Conservation (phyloP, 2,797 vertebrate genomes). For the Aphelocoma californica region DNA sequence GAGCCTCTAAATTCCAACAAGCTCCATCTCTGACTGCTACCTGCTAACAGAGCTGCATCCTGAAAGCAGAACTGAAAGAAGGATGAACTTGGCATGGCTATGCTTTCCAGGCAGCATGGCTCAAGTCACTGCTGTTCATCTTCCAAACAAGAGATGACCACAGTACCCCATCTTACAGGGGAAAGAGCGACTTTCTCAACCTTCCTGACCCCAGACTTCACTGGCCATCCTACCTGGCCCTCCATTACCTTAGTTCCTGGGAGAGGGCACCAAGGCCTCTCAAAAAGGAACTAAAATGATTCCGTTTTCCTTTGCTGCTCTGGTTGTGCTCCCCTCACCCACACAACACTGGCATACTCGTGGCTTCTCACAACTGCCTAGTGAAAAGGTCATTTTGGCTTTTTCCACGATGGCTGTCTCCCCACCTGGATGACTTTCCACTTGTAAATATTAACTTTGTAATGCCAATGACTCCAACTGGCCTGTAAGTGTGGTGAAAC, state of each 20-base stretch:
- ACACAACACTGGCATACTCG: rapidly evolving
- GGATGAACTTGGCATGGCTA: not conserved
- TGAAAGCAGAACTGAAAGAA: not conserved
- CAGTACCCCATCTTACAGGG: not conserved
- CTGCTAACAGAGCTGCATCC: not conserved
- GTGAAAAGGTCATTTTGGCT: not conserved
- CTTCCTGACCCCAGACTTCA: not conserved
- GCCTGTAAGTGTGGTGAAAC: not conserved
- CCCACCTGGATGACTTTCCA: slow-evolving; percentile 2
- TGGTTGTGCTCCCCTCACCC: not conserved
- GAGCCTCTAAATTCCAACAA: not conserved
- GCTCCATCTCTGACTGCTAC: not conserved
- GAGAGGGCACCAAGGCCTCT: not conserved
- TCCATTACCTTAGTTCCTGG: not conserved
- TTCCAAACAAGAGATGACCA: not conserved
- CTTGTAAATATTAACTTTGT: slow-evolving; percentile 33
- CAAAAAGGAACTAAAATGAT: not conserved
- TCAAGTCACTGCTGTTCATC: not conserved
- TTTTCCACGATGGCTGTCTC: not conserved
- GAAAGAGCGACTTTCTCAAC: not conserved
- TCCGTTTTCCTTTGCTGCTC: not conserved
- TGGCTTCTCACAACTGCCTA: not conserved
- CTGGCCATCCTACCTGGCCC: not conserved
- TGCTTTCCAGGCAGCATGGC: not conserved
- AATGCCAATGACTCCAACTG: not conserved